Evolutionary conservation across 53 echinoderm and acorn worm species (phyloP), one percentile per base, ranked within the genome.

Genomic region (Echinometra lucunter): DNA sequence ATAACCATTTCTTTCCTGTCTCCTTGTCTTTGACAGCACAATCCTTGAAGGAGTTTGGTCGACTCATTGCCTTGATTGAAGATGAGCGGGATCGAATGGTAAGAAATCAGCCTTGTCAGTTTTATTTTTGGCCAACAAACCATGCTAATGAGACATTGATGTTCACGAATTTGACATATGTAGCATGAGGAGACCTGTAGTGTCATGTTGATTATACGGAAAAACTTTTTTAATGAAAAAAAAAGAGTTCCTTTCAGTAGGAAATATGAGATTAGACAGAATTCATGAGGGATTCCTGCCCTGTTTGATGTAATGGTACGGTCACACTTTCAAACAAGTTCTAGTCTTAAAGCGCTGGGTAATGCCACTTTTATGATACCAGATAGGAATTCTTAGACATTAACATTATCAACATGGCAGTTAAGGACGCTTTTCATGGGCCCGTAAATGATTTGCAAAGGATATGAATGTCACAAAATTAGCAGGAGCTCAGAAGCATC

Each of bases 61-160:
- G 97, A 82, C 97, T 98, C 44, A 98, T 98, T 74, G 96, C 95
- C 96, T 95, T 94, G 49, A 97, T 98, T 55, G 98, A 98, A 97
- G 98, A 98, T 96, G 98, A 97, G 93, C 93, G 98, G 66, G 98
- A 98, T 95, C 97, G 97, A 57, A 97, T 98, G 97, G 98, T 98
- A 96, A 98, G 97, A 81, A 82, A 85, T 45, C 45, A 27, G 30
- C 47, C 28, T 27, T 47, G 30, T 11, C 23, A 44, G 15, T 27
- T 85, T 12, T 85, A 85, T 49, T 85, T 85, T 47, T 18, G 85
- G 85, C 85, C 45, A 47, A 11, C 1, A 47, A 47, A 85, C 45
- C 11, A 23, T 15, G 13, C n/a, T 85, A 85, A 49, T 49, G 45
- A 37, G n/a, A 85, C 85, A 27, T 49, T 49, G 49, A 85, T 85